Evolutionary conservation across 1,140 invertebrate species (phyloP).

Genomic region (Amyelois transitella): DNA sequence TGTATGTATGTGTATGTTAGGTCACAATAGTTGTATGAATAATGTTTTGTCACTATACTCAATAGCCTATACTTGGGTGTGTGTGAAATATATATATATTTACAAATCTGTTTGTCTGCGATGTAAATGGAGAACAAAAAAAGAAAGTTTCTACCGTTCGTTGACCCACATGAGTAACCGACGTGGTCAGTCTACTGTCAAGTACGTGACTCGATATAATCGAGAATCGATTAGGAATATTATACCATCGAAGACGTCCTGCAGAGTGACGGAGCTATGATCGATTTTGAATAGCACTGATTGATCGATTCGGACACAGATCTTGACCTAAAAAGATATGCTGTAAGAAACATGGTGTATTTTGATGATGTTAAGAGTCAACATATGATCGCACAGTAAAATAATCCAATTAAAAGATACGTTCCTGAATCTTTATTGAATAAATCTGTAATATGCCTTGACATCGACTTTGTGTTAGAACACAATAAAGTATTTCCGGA

Average conservation of each 20-base stretch:
- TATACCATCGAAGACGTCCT: not conserved
- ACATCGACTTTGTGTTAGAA: no score
- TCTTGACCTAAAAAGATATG: no score
- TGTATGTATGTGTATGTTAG: no score
- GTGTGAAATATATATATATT: not conserved
- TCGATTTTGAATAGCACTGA: not conserved
- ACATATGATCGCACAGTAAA: no score
- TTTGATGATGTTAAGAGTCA: not conserved
- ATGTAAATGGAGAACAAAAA: not conserved
- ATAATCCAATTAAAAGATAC: no score
- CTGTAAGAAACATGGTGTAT: no score
- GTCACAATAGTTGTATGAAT: no score
- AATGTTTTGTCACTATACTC: no score
- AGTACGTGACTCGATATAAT: not conserved
- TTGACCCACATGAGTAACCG: slow-evolving; percentile 1
- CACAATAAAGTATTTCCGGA: no score
- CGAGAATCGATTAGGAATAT: not conserved
- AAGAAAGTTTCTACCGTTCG: slow-evolving; percentile 1
- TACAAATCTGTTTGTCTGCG: not conserved
- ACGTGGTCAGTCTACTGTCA: not conserved
- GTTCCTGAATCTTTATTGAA: no score
- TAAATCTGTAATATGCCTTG: no score
- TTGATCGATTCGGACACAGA: not conserved
- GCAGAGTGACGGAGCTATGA: not conserved
- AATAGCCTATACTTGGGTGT: no score